Evolutionary conservation across 2,888 invertebrate genomes (phyloP).

Genomic region (Fragum sueziense): DNA sequence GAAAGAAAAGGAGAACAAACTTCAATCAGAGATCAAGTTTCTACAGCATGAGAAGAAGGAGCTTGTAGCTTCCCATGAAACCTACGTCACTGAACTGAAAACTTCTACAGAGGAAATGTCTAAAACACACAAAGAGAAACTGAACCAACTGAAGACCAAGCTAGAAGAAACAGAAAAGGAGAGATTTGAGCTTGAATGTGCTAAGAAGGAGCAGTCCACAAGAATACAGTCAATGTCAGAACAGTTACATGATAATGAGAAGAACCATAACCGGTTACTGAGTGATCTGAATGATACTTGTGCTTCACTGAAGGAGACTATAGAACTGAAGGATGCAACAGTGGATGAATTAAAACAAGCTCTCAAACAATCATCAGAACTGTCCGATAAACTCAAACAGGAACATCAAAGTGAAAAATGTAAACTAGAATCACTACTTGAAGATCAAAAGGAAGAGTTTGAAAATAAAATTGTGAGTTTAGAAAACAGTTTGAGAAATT

Average conservation of each 20-base stretch:
- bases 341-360: not conserved
- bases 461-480: not conserved
- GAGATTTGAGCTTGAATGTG: conserved; percentile 46
- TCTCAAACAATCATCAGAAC: not conserved
- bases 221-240: conserved; percentile 33
- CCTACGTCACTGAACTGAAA: conserved; percentile 16
- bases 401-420: not conserved
- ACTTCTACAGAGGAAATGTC: not conserved
- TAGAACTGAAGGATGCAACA: not conserved
- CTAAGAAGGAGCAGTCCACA: conserved; percentile 38
- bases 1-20: conserved; percentile 17
- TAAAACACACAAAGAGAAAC: not conserved
- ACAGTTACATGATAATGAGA: conserved; percentile 49
- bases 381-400: not conserved
- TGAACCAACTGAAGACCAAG: conserved; percentile 11
- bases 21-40: conserved; percentile 8
- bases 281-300: conserved; percentile 11
- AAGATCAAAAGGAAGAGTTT: not conserved
- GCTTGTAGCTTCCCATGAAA: not conserved
- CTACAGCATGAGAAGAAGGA: conserved; percentile 14
- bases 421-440: not conserved
- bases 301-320: not conserved
- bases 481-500: not conserved
- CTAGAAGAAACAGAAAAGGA: conserved; percentile 17
- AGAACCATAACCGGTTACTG: conserved; percentile 32